A percentile compares a stretch with the other conserved stretches of the same genome.
These are phyloP conservation scores for Progne subis DNA, from an alignment of 2,113 vertebrate species.

Conservation along the genomic window DNA sequence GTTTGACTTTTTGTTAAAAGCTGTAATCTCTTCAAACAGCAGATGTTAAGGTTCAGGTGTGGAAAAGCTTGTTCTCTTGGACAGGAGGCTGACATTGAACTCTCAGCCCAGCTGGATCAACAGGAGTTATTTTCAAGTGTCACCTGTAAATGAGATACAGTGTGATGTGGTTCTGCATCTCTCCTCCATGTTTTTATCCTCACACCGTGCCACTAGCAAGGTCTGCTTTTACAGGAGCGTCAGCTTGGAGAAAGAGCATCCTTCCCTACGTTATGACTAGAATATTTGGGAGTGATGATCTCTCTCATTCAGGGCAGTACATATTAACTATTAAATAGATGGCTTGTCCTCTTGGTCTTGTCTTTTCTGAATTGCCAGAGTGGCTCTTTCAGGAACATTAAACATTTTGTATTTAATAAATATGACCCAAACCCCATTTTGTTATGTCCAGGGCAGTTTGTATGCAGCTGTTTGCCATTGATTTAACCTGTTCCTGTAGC, in stretches of 20 bases:
- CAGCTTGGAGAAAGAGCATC: background rate
- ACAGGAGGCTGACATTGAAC: background rate
- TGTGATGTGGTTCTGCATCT: background rate
- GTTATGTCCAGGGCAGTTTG: background rate
- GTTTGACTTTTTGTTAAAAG: background rate
- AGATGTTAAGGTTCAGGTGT: background rate
- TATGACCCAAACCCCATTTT: background rate
- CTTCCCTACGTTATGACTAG: background rate
- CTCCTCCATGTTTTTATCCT: background rate
- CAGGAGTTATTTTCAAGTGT: background rate
- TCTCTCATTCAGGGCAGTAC: rapidly evolving
- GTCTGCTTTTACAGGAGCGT: background rate
- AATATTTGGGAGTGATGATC: background rate
- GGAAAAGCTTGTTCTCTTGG: background rate
- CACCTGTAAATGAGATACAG: background rate
- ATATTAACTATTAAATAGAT: rapidly evolving
- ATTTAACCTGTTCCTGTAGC: background rate
- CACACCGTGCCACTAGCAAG: background rate
- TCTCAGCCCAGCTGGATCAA: background rate
- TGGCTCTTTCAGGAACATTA: background rate
- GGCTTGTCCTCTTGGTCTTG: background rate
- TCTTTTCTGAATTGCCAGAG: background rate
- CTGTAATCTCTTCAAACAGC: background rate
- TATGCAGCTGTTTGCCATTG: background rate
- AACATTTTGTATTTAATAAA: background rate